Conservation (phyloP, 2,797 vertebrate species). For the Heteromormyrus szaboi region DNA sequence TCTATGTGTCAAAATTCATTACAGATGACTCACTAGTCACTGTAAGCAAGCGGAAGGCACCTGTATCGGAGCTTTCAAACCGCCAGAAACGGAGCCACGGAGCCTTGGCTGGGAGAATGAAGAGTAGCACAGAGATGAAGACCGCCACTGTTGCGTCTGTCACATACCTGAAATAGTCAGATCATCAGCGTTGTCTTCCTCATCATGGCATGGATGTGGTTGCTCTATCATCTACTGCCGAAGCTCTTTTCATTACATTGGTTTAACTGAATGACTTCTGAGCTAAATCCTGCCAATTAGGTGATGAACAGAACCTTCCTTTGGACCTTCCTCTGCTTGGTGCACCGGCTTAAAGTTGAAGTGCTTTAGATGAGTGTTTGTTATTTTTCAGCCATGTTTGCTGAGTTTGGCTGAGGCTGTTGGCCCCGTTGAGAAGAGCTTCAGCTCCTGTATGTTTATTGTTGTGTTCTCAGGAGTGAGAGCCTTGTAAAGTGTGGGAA, state of each 20-base stretch:
- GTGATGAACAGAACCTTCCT: neutral
- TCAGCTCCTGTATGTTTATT: neutral
- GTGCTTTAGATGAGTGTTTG: neutral
- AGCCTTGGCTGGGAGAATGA: conserved; percentile 75
- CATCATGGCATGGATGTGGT: neutral
- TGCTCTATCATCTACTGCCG: neutral
- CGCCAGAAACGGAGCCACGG: conserved; percentile 64
- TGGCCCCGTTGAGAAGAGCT: neutral
- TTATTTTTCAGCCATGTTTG: neutral
- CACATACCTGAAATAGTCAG: conserved; percentile 61
- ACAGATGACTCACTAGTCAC: neutral
- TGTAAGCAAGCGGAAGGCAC: conserved; percentile 47
- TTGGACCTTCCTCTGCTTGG: neutral
- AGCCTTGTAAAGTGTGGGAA: neutral
- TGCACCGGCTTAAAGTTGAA: neutral
- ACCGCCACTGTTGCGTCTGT: conserved; percentile 77
- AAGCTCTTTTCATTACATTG: neutral
- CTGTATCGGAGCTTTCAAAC: conserved; percentile 49
- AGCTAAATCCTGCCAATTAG: neutral
- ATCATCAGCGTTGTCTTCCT: neutral
- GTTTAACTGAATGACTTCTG: neutral
- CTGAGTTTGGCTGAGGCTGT: neutral
- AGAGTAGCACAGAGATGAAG: conserved; percentile 71
- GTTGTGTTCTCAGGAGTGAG: neutral
- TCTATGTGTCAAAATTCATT: neutral